Percentiles rank a stretch among this genome's conserved stretches.
Conservation (phyloP, 2,113 vertebrate genomes). For the Etia nguti region DNA sequence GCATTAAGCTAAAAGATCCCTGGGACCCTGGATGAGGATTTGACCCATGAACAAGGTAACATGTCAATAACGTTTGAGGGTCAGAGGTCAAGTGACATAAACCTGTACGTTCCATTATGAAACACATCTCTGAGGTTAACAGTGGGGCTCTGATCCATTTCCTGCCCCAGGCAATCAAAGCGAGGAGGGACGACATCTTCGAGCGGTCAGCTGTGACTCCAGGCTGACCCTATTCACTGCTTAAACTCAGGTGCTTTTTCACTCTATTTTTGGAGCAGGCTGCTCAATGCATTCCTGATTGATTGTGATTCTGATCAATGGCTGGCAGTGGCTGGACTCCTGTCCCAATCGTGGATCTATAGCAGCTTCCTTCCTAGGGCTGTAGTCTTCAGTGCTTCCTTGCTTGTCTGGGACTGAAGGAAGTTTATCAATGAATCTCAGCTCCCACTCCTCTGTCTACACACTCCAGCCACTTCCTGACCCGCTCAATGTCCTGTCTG, state of each 20-base stretch:
- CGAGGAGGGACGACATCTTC: neutral
- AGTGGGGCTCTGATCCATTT: neutral
- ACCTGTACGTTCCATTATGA: neutral
- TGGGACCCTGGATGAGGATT: neutral
- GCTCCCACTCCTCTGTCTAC: conserved; percentile 35
- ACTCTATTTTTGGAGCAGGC: conserved; percentile 63
- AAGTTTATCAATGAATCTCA: conserved; percentile 52
- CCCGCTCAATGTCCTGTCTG: conserved; percentile 65
- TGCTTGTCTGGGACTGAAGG: conserved; percentile 21
- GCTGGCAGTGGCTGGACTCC: conserved; percentile 60
- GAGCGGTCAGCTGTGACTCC: conserved; percentile 15
- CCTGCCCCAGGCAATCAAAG: neutral
- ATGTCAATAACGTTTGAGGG: conserved; percentile 11
- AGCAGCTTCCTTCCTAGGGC: conserved; percentile 22
- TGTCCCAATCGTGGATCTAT: conserved; percentile 60
- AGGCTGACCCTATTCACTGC: conserved; percentile 7
- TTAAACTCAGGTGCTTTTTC: conserved; percentile 32
- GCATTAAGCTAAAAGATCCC: neutral
- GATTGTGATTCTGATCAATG: conserved; percentile 70
- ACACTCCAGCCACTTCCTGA: conserved; percentile 54
- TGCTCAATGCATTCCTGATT: conserved; percentile 68
- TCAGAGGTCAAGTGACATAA: conserved; percentile 27
- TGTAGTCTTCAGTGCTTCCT: conserved; percentile 35
- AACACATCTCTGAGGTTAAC: conserved; percentile 1
- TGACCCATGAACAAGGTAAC: conserved; percentile 25